phyloP scores from a whole-genome alignment of 2,888 invertebrate genomes.

The Tridacna gigas region DNA sequence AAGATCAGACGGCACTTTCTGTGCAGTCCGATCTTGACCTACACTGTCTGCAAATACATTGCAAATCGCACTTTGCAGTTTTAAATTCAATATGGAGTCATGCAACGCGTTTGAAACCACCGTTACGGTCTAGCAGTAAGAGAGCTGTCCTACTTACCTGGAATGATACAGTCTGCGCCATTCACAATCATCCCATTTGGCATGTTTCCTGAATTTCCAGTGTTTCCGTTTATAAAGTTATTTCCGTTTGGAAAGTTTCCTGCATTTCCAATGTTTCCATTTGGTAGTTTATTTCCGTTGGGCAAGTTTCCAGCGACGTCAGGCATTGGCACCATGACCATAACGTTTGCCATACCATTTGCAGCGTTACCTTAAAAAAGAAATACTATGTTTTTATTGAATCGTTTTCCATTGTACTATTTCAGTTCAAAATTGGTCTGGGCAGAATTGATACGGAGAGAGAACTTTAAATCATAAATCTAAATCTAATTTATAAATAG shows the following conservation, averaged over 20 bases:
- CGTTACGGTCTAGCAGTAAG: no score
- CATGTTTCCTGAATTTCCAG: not conserved
- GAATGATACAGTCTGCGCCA: conserved; percentile 34
- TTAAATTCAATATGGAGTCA: no score
- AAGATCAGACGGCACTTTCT: no score
- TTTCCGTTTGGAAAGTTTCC: not conserved
- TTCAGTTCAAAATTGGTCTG: no score
- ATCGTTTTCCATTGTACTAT: no score
- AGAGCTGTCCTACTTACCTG: conserved; percentile 5
- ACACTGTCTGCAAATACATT: no score
- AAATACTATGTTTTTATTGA: not conserved
- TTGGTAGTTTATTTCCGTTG: not conserved
- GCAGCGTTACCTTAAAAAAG: not conserved
- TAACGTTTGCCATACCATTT: not conserved
- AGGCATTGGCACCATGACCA: conserved; percentile 6
- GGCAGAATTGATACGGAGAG: no score
- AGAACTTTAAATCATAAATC: no score
- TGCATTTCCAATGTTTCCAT: not conserved
- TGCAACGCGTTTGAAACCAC: no score
- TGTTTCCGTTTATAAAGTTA: conserved; percentile 14
- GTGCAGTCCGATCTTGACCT: no score
- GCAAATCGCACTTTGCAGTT: no score
- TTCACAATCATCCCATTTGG: conserved; percentile 12
- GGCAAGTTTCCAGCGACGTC: not conserved
- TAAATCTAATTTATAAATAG: no score